These are phyloP conservation scores for Enteromius afrohamiltoni DNA, from an alignment of 2,797 vertebrate species.

Conservation along the genomic window DNA sequence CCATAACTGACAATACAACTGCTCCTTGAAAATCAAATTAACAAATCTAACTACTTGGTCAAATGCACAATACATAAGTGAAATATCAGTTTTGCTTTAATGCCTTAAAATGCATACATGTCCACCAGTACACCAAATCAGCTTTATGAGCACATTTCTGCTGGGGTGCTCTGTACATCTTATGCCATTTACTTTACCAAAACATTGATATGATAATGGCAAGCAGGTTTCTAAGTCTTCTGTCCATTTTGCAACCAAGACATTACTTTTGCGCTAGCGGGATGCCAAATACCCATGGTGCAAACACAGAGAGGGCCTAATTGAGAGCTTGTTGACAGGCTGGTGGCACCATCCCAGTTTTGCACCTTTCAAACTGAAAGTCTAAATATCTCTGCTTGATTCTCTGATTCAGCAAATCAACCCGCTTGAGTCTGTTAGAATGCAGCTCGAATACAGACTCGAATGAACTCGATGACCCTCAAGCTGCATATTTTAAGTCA, in stretches of 20 bases:
- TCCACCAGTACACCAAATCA: neutral
- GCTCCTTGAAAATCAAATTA: neutral
- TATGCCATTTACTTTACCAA: neutral
- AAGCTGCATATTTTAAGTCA: constrained; percentile 14
- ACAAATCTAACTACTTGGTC: neutral
- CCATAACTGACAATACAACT: too few species aligned
- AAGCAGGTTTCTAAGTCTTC: neutral
- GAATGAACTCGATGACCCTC: constrained; percentile 7
- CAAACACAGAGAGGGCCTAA: constrained; percentile 38
- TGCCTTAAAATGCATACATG: neutral
- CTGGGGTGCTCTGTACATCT: neutral
- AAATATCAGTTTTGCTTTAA: neutral
- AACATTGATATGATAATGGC: neutral
- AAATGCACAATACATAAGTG: neutral
- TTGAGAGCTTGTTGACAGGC: constrained; percentile 37
- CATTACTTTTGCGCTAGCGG: neutral
- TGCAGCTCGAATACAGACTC: neutral
- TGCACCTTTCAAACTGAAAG: constrained; percentile 3
- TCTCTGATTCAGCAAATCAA: constrained; percentile 4
- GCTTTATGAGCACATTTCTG: neutral
- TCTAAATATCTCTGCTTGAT: neutral
- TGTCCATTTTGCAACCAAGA: neutral
- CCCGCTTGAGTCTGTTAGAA: neutral
- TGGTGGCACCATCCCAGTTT: constrained; percentile 34
- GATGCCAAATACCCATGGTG: constrained; percentile 26